Base-by-base conservation (phyloP, 1,140 invertebrate genomes). In the Diabrotica undecimpunctata region DNA sequence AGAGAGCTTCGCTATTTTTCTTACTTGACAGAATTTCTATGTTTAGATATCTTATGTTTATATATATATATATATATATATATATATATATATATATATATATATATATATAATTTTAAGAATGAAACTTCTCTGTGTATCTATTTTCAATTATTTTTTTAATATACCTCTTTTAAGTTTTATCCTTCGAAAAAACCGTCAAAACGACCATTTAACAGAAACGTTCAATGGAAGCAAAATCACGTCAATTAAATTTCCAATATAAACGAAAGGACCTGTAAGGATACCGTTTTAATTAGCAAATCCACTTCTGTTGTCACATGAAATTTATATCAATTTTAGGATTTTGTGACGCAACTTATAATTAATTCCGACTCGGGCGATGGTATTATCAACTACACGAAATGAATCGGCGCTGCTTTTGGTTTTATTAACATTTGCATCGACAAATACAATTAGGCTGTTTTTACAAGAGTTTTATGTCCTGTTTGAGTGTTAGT, bases 401-500 rank as follows among this genome's bases (percentile, higher is more conserved):
- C 3, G 41, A n/a, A n/a, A 46, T 46, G n/a, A 46, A 3, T 46
- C n/a, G 8, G 8, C 8, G 2, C n/a, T n/a, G 55, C 12, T 57
- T 38, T n/a, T 10, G 36, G 55, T 37, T 57, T 57, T 38, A 57
- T 57, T 57, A 7, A 57, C 35, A 57, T 57, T 57, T 57, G 55
- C 55, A 57, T 57, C 55, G 55, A 57, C 55, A 57, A 57, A 57
- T 57, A 57, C 25, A 57, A 57, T 57, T 57, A 57, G 55, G 25
- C 38, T 36, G 55, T 57, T 57, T 57, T 57, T 57, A 57, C 36
- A 11, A 35, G 54, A 8, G 54, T 55, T 55, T 55, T 55, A 55
- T 55, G 54, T 55, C 38, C 37, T 12, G 53, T 8, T 54, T 54
- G 55, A 37, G 55, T 57, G 55, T 57, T 57, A 57, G 37, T 38